These are phyloP conservation scores for Eufriesea mexicana DNA, from an alignment of 1,140 invertebrate genomes.

Conservation along the genomic window DNA sequence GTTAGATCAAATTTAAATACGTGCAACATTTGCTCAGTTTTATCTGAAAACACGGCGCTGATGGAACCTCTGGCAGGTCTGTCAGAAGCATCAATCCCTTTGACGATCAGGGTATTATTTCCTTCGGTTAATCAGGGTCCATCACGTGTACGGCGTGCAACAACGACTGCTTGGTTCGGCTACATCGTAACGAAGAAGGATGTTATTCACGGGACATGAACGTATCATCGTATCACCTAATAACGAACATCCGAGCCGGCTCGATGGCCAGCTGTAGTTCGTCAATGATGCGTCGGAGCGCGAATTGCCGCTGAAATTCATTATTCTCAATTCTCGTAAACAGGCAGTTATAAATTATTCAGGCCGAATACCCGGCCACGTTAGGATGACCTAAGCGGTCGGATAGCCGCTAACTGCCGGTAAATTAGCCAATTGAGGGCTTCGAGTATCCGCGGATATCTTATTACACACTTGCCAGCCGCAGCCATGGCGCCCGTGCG, in stretches of 20 bases:
- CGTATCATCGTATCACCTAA: constrained; percentile 57
- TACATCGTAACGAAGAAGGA: constrained; percentile 36
- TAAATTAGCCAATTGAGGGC: constrained; percentile 83
- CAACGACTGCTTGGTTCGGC: not conserved
- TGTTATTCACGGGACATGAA: constrained; percentile 47
- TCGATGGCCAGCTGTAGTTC: constrained; percentile 64
- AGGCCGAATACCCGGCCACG: constrained; percentile 80
- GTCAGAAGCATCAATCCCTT: not conserved
- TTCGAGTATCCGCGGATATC: constrained; percentile 83
- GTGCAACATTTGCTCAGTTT: not conserved
- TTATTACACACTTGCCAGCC: constrained; percentile 82
- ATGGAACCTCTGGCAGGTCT: not conserved
- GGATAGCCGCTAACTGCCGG: constrained; percentile 81
- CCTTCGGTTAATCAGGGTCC: not conserved
- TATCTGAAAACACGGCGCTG: not conserved
- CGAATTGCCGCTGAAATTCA: constrained; percentile 79
- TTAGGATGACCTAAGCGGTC: constrained; percentile 82
- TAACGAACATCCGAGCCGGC: constrained; percentile 66
- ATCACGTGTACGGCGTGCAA: not conserved
- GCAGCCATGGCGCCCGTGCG: constrained; percentile 77
- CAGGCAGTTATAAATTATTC: constrained; percentile 83
- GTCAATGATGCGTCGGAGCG: constrained; percentile 71
- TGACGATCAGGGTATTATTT: constrained; percentile 1
- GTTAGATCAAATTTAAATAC: too few species aligned
- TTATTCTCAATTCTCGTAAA: constrained; percentile 83